Base-by-base conservation (phyloP, 2,888 invertebrate species). In the Gymnoscelis rufifasciata region DNA sequence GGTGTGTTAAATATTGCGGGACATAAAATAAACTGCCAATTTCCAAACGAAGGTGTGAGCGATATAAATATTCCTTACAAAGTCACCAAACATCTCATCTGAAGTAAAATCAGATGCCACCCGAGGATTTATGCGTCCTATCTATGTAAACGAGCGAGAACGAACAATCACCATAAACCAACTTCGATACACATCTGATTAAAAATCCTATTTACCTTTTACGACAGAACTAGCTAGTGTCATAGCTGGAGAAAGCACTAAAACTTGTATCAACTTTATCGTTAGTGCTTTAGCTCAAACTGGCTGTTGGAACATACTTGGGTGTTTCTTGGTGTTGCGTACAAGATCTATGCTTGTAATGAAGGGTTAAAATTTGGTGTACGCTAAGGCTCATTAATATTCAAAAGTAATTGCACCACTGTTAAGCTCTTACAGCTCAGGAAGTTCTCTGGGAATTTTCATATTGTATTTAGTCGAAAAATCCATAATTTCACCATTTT, bases 221-320 rank as follows among this genome's bases (percentile, higher is more conserved):
- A 33, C 15, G 31, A 33, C 31, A 15, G 31, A 33, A 33, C 31
- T 33, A 31, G 14, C 31, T 33, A 31, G 14, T 14, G 14, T 33
- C 15, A 10, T 15, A 15, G 31, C 14, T 2, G 5, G 19, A 33
- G 33, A 8, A 33, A 33, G 28, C 27, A 24, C 37, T 46, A 24
- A 29, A 29, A 40, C 44, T 40, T 3, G 12, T 45, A 49, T 31
- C 29, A 27, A 45, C 27, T 43, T 38, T 50, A 54, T 47, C 6
- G 14, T 29, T 6, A 8, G 36, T 8, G 2, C 11, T 39, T 54
- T 43, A 30, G 43, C 46, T 28, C 42, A 45, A 49, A 53, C 38
- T 47, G 38, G 40, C 35, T 19, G 27, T 45, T 38, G 28, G 2
- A 35, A 13, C 19, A 7, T 6, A 26, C 26, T 27, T n/a, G n/a